Percentiles rank a stretch among this genome's conserved stretches.
phyloP scores from a whole-genome alignment of 2,888 invertebrate genomes.

The Agrochola circellaris region DNA sequence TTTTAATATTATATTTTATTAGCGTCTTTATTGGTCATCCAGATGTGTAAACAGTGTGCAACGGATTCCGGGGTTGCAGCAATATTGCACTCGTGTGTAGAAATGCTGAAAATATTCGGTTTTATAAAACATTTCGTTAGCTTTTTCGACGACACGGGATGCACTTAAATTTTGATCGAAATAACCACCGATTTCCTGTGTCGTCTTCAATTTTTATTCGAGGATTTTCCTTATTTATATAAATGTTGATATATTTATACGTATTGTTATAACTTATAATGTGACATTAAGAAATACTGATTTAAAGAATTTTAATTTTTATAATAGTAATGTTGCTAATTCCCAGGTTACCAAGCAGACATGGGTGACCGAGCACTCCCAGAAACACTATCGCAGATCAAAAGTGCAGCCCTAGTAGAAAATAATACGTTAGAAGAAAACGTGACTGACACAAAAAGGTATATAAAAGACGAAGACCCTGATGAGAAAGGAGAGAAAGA shows the following conservation, averaged over 20 bases:
- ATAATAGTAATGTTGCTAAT: conserved; percentile 1
- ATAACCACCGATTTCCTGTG: conserved; percentile 62
- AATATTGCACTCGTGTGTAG: conserved; percentile 69
- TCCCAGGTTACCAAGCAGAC: conserved; percentile 85
- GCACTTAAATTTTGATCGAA: conserved; percentile 66
- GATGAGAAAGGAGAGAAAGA: conserved; percentile 84
- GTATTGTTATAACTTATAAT: too few species aligned
- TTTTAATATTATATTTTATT: conserved; percentile 82
- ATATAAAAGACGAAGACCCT: conserved; percentile 81
- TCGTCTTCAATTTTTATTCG: conserved; percentile 37
- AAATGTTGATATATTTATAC: conserved; percentile 12
- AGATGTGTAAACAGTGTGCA: conserved; percentile 84
- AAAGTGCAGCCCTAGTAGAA: conserved; percentile 73
- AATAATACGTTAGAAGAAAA: conserved; percentile 82
- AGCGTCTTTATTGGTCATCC: conserved; percentile 80
- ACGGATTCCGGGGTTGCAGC: conserved; percentile 74
- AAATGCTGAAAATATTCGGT: conserved; percentile 63
- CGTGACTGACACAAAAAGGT: conserved; percentile 64
- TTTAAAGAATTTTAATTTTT: neutral
- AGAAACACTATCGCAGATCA: conserved; percentile 79
- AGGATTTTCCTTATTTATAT: conserved; percentile 10
- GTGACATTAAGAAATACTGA: neutral
- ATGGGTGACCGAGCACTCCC: conserved; percentile 81
- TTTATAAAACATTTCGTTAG: conserved; percentile 63
- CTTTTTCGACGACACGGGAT: conserved; percentile 67